A percentile compares a stretch with the other conserved stretches of the same genome.
Evolutionary conservation across 2,797 vertebrate species (phyloP).

Genomic region (Macrochelys suwanniensis): DNA sequence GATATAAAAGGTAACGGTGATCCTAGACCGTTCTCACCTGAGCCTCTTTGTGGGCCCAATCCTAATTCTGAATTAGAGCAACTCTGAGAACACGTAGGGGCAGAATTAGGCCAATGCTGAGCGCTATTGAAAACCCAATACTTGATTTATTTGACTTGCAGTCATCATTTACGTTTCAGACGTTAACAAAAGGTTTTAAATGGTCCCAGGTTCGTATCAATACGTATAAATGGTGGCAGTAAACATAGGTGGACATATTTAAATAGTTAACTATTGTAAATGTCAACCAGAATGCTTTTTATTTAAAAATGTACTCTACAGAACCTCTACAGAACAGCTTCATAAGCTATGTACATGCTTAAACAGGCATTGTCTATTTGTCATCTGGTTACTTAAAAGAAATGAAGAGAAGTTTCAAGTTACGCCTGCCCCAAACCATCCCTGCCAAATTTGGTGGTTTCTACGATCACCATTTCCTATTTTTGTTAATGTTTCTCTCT

Average conservation of each 20-base stretch:
- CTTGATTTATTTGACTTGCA: neutral
- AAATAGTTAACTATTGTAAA: neutral
- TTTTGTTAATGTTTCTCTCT: neutral
- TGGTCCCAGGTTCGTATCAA: neutral
- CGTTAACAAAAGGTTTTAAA: neutral
- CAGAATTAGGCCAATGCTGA: neutral
- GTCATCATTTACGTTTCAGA: neutral
- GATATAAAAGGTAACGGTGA: neutral
- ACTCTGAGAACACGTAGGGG: neutral
- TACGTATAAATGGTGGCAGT: neutral
- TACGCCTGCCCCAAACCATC: neutral
- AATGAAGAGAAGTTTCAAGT: neutral
- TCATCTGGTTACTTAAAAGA: neutral
- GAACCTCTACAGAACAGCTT: neutral
- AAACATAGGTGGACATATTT: neutral
- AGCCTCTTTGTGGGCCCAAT: neutral
- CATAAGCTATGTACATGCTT: neutral
- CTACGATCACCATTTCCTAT: neutral
- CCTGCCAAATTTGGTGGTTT: neutral
- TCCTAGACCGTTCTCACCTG: neutral
- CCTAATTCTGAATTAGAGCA: neutral
- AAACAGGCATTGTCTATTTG: neutral
- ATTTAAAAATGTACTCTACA: neutral
- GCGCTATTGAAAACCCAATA: neutral
- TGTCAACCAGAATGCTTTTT: neutral